These are phyloP conservation scores for Blastomussa wellsi DNA, from an alignment of 92 coral and sea anemone genomes.

Conservation along the genomic window DNA sequence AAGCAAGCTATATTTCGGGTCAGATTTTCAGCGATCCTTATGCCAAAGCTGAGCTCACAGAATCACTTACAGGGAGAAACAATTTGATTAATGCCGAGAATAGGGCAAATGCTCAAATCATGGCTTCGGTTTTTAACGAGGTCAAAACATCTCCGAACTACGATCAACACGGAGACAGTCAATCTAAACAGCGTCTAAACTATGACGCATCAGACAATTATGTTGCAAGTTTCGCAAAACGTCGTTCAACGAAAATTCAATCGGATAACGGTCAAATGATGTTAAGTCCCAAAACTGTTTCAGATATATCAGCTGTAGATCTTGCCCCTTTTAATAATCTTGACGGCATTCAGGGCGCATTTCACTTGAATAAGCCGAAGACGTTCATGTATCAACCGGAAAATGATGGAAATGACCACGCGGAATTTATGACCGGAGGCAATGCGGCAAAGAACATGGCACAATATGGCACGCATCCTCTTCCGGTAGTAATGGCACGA, in stretches of 20 bases:
- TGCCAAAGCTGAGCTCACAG: constrained; percentile 13
- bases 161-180: not conserved
- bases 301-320: constrained; percentile 29
- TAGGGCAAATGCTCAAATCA: constrained; percentile 5
- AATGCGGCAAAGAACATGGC: not conserved
- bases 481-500: not conserved
- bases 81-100: constrained; percentile 5
- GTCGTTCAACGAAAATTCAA: not conserved
- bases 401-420: not conserved
- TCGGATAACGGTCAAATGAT: not conserved
- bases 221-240: not conserved
- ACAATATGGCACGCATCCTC: not conserved
- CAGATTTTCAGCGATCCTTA: constrained; percentile 12
- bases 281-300: constrained; percentile 23
- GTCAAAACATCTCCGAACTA: not conserved
- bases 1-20: constrained; percentile 17
- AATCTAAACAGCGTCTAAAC: not conserved
- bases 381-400: not conserved
- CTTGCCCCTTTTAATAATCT: constrained; percentile 23
- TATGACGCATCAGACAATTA: not conserved
- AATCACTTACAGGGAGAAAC: not conserved
- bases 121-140: constrained; percentile 30
- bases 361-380: constrained; percentile 15
- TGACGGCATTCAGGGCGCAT: not conserved
- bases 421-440: not conserved